Conservation (phyloP, 1,140 invertebrate species). For the Drosophila tsacasi region DNA sequence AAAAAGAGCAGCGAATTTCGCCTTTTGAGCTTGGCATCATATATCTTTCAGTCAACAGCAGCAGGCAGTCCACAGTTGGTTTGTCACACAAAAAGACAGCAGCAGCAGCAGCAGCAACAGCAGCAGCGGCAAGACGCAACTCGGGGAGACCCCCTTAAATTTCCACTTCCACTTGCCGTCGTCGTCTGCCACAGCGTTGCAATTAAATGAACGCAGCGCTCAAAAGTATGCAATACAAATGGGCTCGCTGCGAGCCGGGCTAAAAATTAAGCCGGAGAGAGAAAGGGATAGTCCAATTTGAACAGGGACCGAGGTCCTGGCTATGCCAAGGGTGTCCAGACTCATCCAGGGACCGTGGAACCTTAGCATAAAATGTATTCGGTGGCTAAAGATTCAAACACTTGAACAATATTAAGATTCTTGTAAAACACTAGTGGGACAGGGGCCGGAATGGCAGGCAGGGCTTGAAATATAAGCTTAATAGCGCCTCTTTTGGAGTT, state of each 20-base stretch:
- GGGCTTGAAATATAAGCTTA: neutral
- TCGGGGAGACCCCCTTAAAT: slow-evolving; percentile 3
- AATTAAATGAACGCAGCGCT: slow-evolving; percentile 73
- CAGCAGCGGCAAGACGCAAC: slow-evolving; percentile 7
- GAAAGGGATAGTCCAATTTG: slow-evolving; percentile 24
- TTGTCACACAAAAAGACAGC: slow-evolving; percentile 56
- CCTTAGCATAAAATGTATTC: neutral
- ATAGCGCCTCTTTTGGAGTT: neutral
- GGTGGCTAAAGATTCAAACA: neutral
- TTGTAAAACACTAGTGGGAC: neutral
- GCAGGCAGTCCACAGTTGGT: slow-evolving; percentile 50
- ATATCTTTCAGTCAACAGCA: slow-evolving; percentile 60
- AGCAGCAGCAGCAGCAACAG: slow-evolving; percentile 16
- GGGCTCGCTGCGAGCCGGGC: slow-evolving; percentile 29
- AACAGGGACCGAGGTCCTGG: neutral
- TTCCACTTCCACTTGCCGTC: slow-evolving; percentile 1
- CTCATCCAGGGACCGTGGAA: neutral
- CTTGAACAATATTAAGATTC: slow-evolving; percentile 1
- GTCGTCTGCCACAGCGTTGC: slow-evolving; percentile 34
- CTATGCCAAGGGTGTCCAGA: slow-evolving; percentile 4
- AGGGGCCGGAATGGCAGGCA: neutral
- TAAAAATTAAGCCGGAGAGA: slow-evolving; percentile 44
- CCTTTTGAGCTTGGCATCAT: slow-evolving; percentile 52
- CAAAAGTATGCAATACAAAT: slow-evolving; percentile 64
- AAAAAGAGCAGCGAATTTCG: slow-evolving; percentile 50